phyloP scores from a whole-genome alignment of 2,113 vertebrate genomes.

The Gorsachius goisagi region DNA sequence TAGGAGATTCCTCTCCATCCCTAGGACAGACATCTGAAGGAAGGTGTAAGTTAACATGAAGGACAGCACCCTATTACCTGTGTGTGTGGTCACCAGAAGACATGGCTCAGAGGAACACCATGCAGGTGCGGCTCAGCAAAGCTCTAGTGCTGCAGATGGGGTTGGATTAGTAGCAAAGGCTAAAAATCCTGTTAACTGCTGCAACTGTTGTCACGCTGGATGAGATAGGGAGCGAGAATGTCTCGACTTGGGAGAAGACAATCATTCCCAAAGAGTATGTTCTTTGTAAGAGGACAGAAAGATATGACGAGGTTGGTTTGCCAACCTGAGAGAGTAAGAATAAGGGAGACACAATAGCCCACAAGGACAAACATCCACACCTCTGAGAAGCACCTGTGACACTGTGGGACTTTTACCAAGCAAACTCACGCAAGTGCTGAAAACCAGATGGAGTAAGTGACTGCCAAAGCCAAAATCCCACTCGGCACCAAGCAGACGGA shows the following conservation, averaged over 20 bases:
- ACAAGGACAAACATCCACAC: neutral
- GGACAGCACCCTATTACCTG: neutral
- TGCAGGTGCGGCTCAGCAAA: neutral
- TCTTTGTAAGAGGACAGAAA: neutral
- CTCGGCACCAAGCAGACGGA: neutral
- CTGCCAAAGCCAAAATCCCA: neutral
- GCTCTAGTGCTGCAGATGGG: neutral
- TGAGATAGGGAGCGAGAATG: neutral
- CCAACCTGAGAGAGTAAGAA: neutral
- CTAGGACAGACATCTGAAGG: neutral
- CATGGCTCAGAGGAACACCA: neutral
- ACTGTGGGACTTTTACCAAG: neutral
- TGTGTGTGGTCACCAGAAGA: neutral
- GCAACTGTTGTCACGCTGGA: neutral
- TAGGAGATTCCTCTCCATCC: neutral
- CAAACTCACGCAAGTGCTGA: neutral
- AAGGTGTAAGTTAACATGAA: neutral
- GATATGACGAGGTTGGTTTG: neutral
- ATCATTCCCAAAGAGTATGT: neutral
- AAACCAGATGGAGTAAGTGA: neutral
- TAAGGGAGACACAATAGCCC: neutral
- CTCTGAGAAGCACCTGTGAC: neutral
- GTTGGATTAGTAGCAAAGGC: neutral
- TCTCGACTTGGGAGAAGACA: neutral
- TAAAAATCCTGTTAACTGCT: neutral